Conservation (phyloP, 1,140 invertebrate species). For the Tetramorium parvispinum region DNA sequence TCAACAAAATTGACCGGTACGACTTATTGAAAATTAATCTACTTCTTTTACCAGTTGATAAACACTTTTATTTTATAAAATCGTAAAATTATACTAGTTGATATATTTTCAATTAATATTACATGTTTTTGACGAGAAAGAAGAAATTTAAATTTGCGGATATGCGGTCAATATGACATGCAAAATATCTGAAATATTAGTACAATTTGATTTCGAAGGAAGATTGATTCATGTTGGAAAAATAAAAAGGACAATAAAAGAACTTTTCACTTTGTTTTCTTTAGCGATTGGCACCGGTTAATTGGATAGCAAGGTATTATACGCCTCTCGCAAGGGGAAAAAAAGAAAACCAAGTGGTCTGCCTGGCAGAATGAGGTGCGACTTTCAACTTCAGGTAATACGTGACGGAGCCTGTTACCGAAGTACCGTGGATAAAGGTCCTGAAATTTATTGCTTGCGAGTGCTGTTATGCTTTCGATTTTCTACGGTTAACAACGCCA, state of each 20-base stretch:
- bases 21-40: background rate
- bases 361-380: slow-evolving; percentile 17
- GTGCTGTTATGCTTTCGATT: slow-evolving; percentile 39
- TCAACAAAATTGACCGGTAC: background rate
- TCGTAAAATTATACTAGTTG: background rate
- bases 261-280: background rate
- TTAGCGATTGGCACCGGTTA: slow-evolving; percentile 40
- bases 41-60: background rate
- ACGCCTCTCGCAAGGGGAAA: background rate
- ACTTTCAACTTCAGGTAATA: slow-evolving; percentile 51
- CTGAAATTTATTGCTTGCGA: slow-evolving; percentile 50
- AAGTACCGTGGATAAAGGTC: slow-evolving; percentile 55
- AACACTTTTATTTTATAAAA: background rate
- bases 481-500: slow-evolving; percentile 42
- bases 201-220: background rate
- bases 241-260: slow-evolving; percentile 16
- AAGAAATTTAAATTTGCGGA: background rate
- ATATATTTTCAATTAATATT: background rate
- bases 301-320: slow-evolving; percentile 45
- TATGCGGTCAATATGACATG: background rate
- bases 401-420: slow-evolving; percentile 42
- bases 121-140: background rate
- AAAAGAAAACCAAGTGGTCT: background rate
- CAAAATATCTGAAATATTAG: background rate
- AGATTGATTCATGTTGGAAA: background rate